phyloP scores from a whole-genome alignment of 2,888 invertebrate genomes.

The Parelbella ahira region DNA sequence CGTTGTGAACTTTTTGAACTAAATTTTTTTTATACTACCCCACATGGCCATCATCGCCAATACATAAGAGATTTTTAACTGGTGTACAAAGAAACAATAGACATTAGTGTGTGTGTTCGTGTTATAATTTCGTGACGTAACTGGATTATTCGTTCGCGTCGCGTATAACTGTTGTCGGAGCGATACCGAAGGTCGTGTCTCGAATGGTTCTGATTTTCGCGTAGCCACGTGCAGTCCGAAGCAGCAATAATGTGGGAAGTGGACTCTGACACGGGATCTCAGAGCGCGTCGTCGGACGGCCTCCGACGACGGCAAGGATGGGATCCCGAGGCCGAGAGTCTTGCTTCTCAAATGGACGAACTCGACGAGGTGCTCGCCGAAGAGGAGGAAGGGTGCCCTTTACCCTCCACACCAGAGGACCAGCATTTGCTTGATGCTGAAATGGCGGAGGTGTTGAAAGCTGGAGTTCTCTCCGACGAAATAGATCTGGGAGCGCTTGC shows the following conservation, averaged over 20 bases:
- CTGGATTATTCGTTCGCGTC: constrained; percentile 48
- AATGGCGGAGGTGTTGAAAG: constrained; percentile 93
- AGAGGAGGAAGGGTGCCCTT: constrained; percentile 90
- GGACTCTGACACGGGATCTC: constrained; percentile 67
- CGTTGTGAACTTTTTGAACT: constrained; percentile 27
- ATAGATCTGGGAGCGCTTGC: constrained; percentile 91
- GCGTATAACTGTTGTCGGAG: constrained; percentile 46
- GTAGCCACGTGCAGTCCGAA: constrained; percentile 45
- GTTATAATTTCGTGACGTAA: constrained; percentile 66
- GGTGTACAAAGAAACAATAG: constrained; percentile 35
- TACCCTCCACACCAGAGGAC: constrained; percentile 93
- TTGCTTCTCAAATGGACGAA: constrained; percentile 74
- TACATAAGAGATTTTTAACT: constrained; percentile 8
- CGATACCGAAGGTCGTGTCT: constrained; percentile 53
- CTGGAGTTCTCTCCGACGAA: constrained; percentile 91
- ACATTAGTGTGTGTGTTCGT: constrained; percentile 37
- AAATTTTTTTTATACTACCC: constrained; percentile 23
- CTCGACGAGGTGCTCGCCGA: constrained; percentile 84
- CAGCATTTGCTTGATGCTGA: constrained; percentile 91
- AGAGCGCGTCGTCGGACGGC: constrained; percentile 70
- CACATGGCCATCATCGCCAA: too few relatives aligned
- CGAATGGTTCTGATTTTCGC: constrained; percentile 52
- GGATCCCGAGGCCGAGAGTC: constrained; percentile 73
- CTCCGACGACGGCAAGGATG: constrained; percentile 74
- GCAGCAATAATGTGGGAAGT: constrained; percentile 69